Evolutionary conservation across 2,888 invertebrate genomes (phyloP).

Genomic region (Epinotia bilunana): DNA sequence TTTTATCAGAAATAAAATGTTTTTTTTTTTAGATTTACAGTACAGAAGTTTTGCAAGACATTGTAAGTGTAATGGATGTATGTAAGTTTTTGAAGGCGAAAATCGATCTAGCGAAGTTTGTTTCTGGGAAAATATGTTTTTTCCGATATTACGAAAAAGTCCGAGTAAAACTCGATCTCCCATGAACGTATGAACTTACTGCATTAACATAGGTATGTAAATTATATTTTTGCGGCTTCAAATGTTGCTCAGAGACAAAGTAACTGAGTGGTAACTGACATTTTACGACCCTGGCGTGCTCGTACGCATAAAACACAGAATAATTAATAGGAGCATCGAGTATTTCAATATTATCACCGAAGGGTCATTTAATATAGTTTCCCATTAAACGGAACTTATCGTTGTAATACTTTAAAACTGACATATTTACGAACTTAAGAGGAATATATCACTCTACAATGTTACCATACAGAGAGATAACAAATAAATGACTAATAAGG

Average conservation of each 20-base stretch:
- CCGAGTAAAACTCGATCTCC: no score
- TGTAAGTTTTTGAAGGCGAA: no score
- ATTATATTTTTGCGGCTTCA: not conserved
- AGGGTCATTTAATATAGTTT: slow-evolving; percentile 28
- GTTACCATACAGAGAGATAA: slow-evolving; percentile 38
- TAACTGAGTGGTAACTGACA: slow-evolving; percentile 24
- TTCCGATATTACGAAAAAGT: no score
- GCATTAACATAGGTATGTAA: not conserved
- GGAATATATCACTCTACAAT: slow-evolving; percentile 40
- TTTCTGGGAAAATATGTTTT: no score
- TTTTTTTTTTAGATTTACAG: no score
- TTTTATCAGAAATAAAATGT: no score
- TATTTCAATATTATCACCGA: slow-evolving; percentile 25
- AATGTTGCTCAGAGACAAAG: slow-evolving; percentile 16
- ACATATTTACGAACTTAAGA: slow-evolving; percentile 34
- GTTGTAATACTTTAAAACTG: slow-evolving; percentile 31
- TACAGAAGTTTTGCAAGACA: no score
- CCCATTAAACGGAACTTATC: slow-evolving; percentile 38
- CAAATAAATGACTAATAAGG: slow-evolving; percentile 48
- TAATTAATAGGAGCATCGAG: slow-evolving; percentile 22
- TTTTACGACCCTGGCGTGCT: slow-evolving; percentile 16
- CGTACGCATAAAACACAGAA: slow-evolving; percentile 19
- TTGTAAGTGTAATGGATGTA: no score
- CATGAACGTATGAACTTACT: not conserved
- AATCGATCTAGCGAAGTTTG: no score